These are phyloP conservation scores for Trachymyrmex septentrionalis DNA, from an alignment of 1,140 invertebrate genomes.

Conservation along the genomic window DNA sequence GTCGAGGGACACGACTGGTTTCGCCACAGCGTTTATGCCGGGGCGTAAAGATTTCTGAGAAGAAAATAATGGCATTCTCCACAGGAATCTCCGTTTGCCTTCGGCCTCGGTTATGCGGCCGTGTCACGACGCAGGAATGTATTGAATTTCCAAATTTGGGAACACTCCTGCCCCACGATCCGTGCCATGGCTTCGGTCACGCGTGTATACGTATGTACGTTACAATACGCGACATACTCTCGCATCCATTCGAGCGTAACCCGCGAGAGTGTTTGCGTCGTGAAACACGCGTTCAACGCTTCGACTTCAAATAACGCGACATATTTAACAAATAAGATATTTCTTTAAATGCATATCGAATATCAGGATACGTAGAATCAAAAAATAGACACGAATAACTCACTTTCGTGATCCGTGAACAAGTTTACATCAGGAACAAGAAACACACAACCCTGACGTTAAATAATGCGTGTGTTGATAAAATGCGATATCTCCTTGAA, in stretches of 20 bases:
- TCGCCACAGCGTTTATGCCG: slow-evolving; percentile 52
- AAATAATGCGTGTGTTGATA: background rate
- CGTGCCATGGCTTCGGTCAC: slow-evolving; percentile 69
- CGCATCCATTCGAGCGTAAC: slow-evolving; percentile 64
- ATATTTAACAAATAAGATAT: slow-evolving; percentile 1
- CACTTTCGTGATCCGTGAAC: background rate
- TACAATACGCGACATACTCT: slow-evolving; percentile 65
- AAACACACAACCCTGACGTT: background rate
- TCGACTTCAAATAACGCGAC: background rate
- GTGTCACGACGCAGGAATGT: slow-evolving; percentile 69
- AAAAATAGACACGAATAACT: background rate
- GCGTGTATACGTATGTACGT: slow-evolving; percentile 38
- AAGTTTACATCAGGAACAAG: background rate
- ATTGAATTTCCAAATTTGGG: slow-evolving; percentile 78
- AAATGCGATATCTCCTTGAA: background rate
- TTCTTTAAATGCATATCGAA: slow-evolving; percentile 12
- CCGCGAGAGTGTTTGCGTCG: slow-evolving; percentile 48
- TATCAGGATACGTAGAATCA: background rate
- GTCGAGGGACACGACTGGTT: slow-evolving; percentile 51
- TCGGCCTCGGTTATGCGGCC: slow-evolving; percentile 55
- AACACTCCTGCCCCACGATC: slow-evolving; percentile 73
- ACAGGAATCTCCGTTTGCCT: slow-evolving; percentile 71
- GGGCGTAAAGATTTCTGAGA: slow-evolving; percentile 67
- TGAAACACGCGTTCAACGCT: slow-evolving; percentile 7
- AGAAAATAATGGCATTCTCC: slow-evolving; percentile 67